Evolutionary conservation across 2,888 invertebrate genomes (phyloP), one percentile per base, ranked within the genome.

Genomic region (Ormyrus thymus): DNA sequence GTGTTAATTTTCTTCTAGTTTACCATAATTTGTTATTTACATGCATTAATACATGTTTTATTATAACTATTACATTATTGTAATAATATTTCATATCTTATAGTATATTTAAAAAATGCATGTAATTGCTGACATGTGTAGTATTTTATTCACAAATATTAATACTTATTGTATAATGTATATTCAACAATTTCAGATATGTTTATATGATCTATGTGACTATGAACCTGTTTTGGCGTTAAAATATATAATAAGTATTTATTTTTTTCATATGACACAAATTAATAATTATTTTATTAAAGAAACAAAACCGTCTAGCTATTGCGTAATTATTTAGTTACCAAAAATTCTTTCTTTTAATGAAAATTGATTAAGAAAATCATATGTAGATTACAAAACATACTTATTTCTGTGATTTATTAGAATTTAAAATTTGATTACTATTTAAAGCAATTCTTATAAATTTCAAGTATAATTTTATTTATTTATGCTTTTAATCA

Each of bases 211-310:
- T 77, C n/a, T 46, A 71, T 77, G 71, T 77, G 65, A 77, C 59
- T 77, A 77, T 71, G 56, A 77, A 77, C 56, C 51, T 75, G 46
- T 65, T 71, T 66, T 68, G 71, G 68, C 53, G 61, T 68, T 68
- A 68, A 61, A 53, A 61, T 59, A 72, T 78, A 29, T 29, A 29
- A 29, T 29, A 68, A 72, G 48, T 58, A 72, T 61, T 78, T 77
- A 65, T 65, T 72, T 68, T 68, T 73, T 72, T 65, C 76, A 71
- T 77, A 71, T 77, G 71, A 71, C 76, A 71, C 70, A n/a, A 53
- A 58, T 65, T 77, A 64, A 76, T 69, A 68, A 77, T 65, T 77
- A 76, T 62, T 76, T 75, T 76, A 76, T 76, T 70, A 71, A 77
- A 71, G 51, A 77, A 77, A 71, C 11, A n/a, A 9, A 59, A 58